Percentiles rank a stretch among this genome's conserved stretches.
phyloP scores from a whole-genome alignment of 2,888 invertebrate genomes.

The Thera britannica region DNA sequence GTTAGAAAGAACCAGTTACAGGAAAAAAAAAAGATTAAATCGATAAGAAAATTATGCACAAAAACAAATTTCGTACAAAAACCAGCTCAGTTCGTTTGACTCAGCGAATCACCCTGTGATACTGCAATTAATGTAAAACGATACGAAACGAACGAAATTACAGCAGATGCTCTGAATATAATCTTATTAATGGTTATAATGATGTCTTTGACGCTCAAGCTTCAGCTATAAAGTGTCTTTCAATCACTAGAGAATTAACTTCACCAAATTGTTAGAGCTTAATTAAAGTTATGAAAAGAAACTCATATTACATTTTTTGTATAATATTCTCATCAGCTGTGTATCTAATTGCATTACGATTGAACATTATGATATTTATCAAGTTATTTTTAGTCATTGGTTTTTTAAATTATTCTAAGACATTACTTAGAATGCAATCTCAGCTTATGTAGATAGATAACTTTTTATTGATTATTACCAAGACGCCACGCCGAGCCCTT shows the following conservation, averaged over 20 bases:
- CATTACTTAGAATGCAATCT: no score
- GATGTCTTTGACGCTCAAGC: slow-evolving; percentile 13
- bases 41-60: not conserved
- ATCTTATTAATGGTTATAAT: slow-evolving; percentile 19
- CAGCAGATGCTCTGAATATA: slow-evolving; percentile 20
- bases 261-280: slow-evolving; percentile 13
- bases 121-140: slow-evolving; percentile 22
- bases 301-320: slow-evolving; percentile 5
- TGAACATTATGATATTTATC: not conserved
- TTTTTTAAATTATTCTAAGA: no score
- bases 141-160: slow-evolving; percentile 10
- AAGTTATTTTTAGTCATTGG: no score
- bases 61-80: no score
- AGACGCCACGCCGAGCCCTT: no score
- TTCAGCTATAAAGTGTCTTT: slow-evolving; percentile 7
- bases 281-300: slow-evolving; percentile 13
- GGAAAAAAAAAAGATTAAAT: no score
- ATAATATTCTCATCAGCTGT: slow-evolving; percentile 1
- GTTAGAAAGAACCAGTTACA: no score
- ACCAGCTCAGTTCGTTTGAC: no score
- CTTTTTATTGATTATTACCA: no score
- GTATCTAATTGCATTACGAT: not conserved
- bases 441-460: no score
- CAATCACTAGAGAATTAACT: slow-evolving; percentile 6
- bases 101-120: not conserved